A percentile compares a stretch with the other conserved stretches of the same genome.
Conservation (phyloP, 1,140 invertebrate genomes). For the Drosophila arawakana region DNA sequence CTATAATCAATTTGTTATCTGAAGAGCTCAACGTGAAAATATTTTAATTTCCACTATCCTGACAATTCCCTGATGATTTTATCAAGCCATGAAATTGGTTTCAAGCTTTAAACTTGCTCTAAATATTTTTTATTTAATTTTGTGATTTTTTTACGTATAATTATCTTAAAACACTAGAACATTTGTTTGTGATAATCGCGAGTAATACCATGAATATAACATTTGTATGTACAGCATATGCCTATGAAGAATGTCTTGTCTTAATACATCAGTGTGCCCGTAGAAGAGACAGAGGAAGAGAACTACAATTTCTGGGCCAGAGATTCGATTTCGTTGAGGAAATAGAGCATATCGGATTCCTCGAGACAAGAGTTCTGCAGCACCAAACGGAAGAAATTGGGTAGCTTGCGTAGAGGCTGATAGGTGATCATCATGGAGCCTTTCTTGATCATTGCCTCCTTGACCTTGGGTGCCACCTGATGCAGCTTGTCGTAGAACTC, state of each 20-base stretch:
- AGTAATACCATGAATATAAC: slow-evolving; percentile 31
- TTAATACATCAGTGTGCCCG: slow-evolving; percentile 24
- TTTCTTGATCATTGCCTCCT: slow-evolving; percentile 96
- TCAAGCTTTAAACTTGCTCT: slow-evolving; percentile 6
- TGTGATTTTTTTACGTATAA: no score
- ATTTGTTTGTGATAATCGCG: slow-evolving; percentile 12
- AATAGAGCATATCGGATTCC: slow-evolving; percentile 92
- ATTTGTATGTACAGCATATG: slow-evolving; percentile 43
- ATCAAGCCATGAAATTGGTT: background rate
- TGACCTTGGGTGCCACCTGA: slow-evolving; percentile 95
- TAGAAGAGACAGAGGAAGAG: background rate
- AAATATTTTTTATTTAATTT: slow-evolving; percentile 18
- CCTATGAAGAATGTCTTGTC: slow-evolving; percentile 67
- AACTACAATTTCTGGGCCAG: slow-evolving; percentile 89
- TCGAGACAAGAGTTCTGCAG: slow-evolving; percentile 94
- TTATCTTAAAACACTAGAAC: slow-evolving; percentile 28
- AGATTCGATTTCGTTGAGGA: slow-evolving; percentile 94
- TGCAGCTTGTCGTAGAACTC: slow-evolving; percentile 90
- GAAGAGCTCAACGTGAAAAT: no score
- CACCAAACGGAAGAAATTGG: slow-evolving; percentile 97
- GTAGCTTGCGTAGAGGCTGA: slow-evolving; percentile 91
- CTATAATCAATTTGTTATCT: no score
- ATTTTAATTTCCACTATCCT: no score
- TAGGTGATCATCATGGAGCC: slow-evolving; percentile 98
- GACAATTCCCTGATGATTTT: no score